Percentiles rank a stretch among this genome's conserved stretches.
These are phyloP conservation scores for Papilio elwesi DNA, from an alignment of 2,888 invertebrate genomes.

Conservation along the genomic window DNA sequence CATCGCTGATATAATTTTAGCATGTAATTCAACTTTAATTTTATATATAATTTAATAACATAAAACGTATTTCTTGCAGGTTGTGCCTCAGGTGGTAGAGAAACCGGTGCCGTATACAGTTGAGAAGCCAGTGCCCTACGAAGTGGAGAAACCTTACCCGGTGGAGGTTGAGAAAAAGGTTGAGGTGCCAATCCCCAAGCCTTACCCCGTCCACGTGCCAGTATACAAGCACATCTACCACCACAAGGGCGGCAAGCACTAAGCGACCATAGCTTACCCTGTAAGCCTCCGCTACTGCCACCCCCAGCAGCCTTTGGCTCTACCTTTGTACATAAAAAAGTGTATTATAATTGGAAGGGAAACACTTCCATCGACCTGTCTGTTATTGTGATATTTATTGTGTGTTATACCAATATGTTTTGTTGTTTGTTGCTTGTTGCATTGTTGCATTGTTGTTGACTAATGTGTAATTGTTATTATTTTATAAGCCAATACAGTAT, in stretches of 20 bases:
- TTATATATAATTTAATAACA: no score
- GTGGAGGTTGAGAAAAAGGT: conserved; percentile 90
- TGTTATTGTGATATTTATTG: conserved; percentile 82
- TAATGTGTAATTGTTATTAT: conserved; percentile 79
- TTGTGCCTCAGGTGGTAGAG: conserved; percentile 88
- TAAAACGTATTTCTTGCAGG: conserved; percentile 58
- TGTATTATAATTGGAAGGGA: conserved; percentile 67
- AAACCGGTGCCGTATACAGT: conserved; percentile 90
- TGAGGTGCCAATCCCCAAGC: conserved; percentile 87
- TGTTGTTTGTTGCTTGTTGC: conserved; percentile 74
- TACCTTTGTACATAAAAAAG: conserved; percentile 67
- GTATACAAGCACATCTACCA: conserved; percentile 90
- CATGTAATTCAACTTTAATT: no score
- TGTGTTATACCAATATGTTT: conserved; percentile 61
- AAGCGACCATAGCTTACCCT: conserved; percentile 61
- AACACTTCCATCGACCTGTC: conserved; percentile 67
- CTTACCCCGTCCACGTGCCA: conserved; percentile 89
- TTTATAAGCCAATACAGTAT: conserved; percentile 50
- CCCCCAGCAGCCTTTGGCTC: conserved; percentile 37
- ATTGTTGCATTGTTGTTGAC: conserved; percentile 78
- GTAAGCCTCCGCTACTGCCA: conserved; percentile 48
- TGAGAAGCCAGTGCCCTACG: conserved; percentile 88
- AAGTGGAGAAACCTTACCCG: conserved; percentile 90
- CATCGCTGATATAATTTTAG: no score
- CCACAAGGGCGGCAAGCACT: conserved; percentile 83